Evolutionary conservation across 2,113 vertebrate genomes (phyloP).

Genomic region (Centrocercus urophasianus): DNA sequence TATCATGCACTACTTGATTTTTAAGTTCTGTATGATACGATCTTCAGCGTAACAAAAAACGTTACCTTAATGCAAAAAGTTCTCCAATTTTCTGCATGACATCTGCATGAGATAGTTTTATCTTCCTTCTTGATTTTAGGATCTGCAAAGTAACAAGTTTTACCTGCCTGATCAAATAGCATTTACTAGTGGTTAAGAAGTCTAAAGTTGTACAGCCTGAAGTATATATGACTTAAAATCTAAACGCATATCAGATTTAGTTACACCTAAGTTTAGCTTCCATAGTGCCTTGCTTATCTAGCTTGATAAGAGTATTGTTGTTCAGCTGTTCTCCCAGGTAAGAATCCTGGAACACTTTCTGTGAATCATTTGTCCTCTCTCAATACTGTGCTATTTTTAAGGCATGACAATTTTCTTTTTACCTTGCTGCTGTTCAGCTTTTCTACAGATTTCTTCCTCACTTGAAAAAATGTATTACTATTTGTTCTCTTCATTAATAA

Average conservation of each 20-base stretch:
- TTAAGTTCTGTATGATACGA: not conserved
- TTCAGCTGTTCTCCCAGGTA: not conserved
- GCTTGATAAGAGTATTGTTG: not conserved
- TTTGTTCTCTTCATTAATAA: not conserved
- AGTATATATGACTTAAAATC: not conserved
- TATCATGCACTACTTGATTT: not conserved
- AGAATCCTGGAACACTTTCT: not conserved
- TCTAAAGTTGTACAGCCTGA: not conserved
- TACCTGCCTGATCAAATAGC: not conserved
- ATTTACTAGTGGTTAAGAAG: not conserved
- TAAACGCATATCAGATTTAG: not conserved
- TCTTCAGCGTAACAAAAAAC: not conserved
- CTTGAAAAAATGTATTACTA: not conserved
- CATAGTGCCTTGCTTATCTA: not conserved
- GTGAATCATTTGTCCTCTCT: not conserved
- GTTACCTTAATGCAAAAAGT: slow-evolving; percentile 92
- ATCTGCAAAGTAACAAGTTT: slow-evolving; percentile 75
- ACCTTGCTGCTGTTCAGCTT: not conserved
- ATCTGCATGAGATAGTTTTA: slow-evolving; percentile 94
- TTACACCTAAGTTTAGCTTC: not conserved
- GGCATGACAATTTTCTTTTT: not conserved
- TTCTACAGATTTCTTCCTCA: not conserved
- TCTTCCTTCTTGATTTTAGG: slow-evolving; percentile 89
- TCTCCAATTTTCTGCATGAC: slow-evolving; percentile 99
- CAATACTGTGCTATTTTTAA: slow-evolving; percentile 3